A percentile compares a stretch with the other conserved stretches of the same genome.
Conservation (phyloP, 2,797 vertebrate genomes). For the Adelosebastes latens region DNA sequence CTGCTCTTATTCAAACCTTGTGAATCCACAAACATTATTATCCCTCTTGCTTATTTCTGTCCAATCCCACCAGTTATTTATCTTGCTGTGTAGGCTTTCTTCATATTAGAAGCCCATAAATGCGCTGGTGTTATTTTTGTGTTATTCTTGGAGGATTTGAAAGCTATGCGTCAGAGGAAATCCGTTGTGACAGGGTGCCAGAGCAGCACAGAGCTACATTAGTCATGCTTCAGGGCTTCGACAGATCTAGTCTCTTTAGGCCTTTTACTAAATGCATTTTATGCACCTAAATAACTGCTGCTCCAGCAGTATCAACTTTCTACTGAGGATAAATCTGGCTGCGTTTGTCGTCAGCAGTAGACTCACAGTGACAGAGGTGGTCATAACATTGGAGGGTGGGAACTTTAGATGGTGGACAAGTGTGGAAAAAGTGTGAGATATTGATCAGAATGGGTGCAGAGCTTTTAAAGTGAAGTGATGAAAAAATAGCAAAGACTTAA, state of each 20-base stretch:
- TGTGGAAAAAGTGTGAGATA: not conserved
- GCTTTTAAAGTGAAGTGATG: not conserved
- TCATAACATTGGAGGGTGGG: not conserved
- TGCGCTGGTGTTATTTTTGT: slow-evolving; percentile 2
- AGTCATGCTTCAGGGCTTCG: slow-evolving; percentile 32
- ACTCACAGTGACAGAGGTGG: not conserved
- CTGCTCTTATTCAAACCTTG: not conserved
- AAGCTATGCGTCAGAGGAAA: slow-evolving; percentile 29
- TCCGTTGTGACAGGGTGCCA: slow-evolving; percentile 39
- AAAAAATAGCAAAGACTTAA: not conserved
- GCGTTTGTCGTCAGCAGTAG: not conserved
- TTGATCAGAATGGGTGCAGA: not conserved
- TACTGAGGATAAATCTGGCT: not conserved
- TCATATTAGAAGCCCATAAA: not conserved
- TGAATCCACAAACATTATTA: not conserved
- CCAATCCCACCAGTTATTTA: not conserved
- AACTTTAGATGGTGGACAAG: not conserved
- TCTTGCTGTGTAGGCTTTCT: not conserved
- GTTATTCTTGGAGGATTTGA: slow-evolving; percentile 41
- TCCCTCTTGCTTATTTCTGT: not conserved
- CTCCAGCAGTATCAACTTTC: not conserved
- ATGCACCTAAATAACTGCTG: not conserved
- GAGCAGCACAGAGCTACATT: slow-evolving; percentile 29
- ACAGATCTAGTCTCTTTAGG: slow-evolving; percentile 26
- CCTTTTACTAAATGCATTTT: not conserved